Base-by-base conservation (phyloP, 2,797 vertebrate genomes). In the Lepus townsendii region DNA sequence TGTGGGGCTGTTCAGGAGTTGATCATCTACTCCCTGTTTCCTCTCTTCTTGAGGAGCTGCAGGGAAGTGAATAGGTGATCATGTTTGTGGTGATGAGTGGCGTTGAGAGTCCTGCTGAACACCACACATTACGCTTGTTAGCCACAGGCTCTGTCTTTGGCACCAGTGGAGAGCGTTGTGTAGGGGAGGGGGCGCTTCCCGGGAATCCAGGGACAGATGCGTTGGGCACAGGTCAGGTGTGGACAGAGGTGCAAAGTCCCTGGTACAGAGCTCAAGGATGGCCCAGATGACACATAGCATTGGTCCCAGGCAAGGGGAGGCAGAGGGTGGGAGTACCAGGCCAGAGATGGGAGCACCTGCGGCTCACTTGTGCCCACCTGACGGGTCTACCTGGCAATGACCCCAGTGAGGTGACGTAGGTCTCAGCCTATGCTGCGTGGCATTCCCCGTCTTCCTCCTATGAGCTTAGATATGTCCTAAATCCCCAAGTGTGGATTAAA, bases 401-500 rank as follows among this genome's bases (percentile, higher is more conserved):
- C 27, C 42, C 60, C 5, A 11, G 19, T 14, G 5, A 52, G 54
- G 8, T 6, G 27, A 5, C 3, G 3, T 7, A 4, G n/a, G 5
- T 47, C 84, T 75, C 47, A 47, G 65, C 38, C 26, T 0, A 13
- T 3, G n/a, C 5, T 54, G 26, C 1, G 0, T 30, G 38, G 54
- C 32, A 24, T 62, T 62, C 83, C 66, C 82, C 54, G 30, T 79
- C 73, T 65, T 52, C 17, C 65, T 68, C 69, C 60, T 65, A 0
- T 42, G 83, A n/a, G 30, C 69, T 69, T 30, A 89, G 57, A 38
- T 12, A 14, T 38, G 89, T 86, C 66, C 69, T 65, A 78, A 73
- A n/a, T 24, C 30, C 24, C 22, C 10, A 26, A 16, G 47, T 85
- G 65, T 88, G 50, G 10, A 26, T 84, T 62, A 38, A 72, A 38